Conservation (phyloP, 2,888 invertebrate species). For the Drosophila cognata region DNA sequence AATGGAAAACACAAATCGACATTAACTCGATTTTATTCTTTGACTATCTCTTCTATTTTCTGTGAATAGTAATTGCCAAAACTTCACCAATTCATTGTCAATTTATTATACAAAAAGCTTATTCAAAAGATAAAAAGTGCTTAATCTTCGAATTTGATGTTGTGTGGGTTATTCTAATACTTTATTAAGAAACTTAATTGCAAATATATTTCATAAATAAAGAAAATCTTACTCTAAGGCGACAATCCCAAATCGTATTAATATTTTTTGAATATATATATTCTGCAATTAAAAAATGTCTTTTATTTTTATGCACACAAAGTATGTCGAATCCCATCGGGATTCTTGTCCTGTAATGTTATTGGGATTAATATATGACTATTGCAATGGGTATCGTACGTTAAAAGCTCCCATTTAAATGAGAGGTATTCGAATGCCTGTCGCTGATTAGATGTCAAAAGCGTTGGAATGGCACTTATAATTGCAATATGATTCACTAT, state of each 20-base stretch:
- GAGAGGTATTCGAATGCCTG: constrained; percentile 30
- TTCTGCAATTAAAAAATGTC: neutral
- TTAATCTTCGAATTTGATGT: neutral
- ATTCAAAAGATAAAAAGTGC: neutral
- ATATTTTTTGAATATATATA: neutral
- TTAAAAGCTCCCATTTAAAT: constrained; percentile 23
- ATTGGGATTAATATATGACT: neutral
- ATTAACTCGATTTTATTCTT: neutral
- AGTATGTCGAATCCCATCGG: neutral
- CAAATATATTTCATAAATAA: neutral
- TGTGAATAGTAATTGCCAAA: neutral
- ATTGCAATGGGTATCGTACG: neutral
- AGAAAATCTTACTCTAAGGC: neutral
- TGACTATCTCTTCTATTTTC: neutral
- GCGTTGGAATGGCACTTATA: constrained; percentile 41
- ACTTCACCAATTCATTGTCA: neutral
- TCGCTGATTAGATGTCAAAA: constrained; percentile 48
- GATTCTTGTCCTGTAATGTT: neutral
- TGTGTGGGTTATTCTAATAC: neutral
- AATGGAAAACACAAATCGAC: neutral
- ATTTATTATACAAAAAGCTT: neutral
- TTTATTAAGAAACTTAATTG: neutral
- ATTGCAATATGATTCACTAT: constrained; percentile 52
- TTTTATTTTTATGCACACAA: neutral
- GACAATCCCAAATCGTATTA: neutral